A percentile compares a stretch with the other conserved stretches of the same genome.
Evolutionary conservation across 2,113 vertebrate species (phyloP).

Genomic region (Turdus rufiventris): DNA sequence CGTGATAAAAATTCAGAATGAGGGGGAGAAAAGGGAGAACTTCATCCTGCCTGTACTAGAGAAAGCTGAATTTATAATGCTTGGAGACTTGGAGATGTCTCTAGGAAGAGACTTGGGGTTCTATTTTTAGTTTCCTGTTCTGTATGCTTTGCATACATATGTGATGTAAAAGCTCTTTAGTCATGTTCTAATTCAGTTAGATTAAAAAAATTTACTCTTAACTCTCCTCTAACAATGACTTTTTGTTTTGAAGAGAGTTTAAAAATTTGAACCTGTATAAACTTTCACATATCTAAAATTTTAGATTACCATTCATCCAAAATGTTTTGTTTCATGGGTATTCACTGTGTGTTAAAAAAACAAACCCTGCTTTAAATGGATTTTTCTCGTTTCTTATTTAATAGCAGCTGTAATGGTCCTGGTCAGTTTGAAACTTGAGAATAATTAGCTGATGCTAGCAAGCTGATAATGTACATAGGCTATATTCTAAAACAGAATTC

Average conservation of each 20-base stretch:
- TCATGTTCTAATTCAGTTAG: not conserved
- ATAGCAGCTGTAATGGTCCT: not conserved
- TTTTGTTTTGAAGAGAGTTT: not conserved
- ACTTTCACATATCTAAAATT: not conserved
- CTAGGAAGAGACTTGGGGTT: not conserved
- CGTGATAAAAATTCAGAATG: not conserved
- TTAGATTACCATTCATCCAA: not conserved
- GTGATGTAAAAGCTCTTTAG: not conserved
- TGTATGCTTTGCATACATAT: not conserved
- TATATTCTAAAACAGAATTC: not conserved
- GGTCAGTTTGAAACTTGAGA: not conserved
- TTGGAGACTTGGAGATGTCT: not conserved
- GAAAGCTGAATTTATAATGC: not conserved
- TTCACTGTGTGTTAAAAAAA: not conserved
- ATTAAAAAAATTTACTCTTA: not conserved
- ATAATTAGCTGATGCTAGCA: not conserved
- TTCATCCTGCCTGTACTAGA: not conserved
- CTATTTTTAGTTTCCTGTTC: slow-evolving; percentile 9
- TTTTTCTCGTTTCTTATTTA: not conserved
- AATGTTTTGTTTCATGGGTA: not conserved
- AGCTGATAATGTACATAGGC: not conserved
- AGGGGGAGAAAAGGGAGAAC: not conserved
- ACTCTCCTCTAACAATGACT: not conserved
- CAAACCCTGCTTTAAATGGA: not conserved
- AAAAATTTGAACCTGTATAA: not conserved